These are phyloP conservation scores for Mechanitis messenoides DNA, from an alignment of 2,888 invertebrate species.

Conservation along the genomic window DNA sequence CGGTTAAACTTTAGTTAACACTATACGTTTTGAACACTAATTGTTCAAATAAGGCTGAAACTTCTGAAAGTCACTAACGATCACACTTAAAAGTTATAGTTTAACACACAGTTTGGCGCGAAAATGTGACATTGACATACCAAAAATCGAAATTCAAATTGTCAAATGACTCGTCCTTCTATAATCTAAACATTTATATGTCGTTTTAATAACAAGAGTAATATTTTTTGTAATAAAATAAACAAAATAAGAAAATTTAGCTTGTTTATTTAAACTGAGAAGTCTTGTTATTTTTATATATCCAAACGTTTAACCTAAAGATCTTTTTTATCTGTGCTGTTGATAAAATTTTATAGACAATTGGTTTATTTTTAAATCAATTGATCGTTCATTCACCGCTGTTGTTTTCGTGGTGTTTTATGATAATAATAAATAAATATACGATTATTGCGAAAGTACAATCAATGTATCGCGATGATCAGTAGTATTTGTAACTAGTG, in stretches of 20 bases:
- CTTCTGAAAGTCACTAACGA: no score
- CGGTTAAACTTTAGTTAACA: slow-evolving; percentile 17
- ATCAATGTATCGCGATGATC: slow-evolving; percentile 51
- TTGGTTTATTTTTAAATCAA: slow-evolving; percentile 60
- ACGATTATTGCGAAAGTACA: slow-evolving; percentile 57
- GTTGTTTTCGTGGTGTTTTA: slow-evolving; percentile 74
- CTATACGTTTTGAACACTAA: slow-evolving; percentile 13
- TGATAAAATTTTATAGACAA: slow-evolving; percentile 56
- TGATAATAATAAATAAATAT: slow-evolving; percentile 70
- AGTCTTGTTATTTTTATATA: no score
- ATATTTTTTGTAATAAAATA: no score
- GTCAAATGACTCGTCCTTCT: no score
- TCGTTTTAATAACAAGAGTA: no score
- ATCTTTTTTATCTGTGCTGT: slow-evolving; percentile 38
- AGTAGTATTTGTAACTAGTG: slow-evolving; percentile 59
- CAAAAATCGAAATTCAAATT: neutral
- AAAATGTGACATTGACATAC: slow-evolving; percentile 24
- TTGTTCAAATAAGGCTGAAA: neutral
- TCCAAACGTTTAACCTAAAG: neutral
- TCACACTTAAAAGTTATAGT: neutral
- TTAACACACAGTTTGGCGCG: slow-evolving; percentile 19
- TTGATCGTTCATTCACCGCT: slow-evolving; percentile 76
- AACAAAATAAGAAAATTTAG: no score
- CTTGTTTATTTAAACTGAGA: no score
- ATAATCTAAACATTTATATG: no score